Conservation (phyloP, 2,113 vertebrate species). For the Uropsilus gracilis region DNA sequence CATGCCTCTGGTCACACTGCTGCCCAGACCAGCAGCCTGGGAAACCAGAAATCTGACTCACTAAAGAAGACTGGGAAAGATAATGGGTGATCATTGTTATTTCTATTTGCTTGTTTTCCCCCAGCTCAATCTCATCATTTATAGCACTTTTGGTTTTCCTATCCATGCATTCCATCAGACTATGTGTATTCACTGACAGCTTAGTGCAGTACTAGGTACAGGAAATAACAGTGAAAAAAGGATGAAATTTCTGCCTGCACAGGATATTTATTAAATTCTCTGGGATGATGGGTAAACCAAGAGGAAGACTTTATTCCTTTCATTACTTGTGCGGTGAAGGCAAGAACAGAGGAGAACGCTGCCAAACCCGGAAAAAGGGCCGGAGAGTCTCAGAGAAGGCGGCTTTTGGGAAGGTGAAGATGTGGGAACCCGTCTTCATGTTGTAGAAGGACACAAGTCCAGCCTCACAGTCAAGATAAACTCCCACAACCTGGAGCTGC, state of each 20-base stretch:
- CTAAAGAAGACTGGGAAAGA: background rate
- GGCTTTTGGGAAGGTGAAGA: constrained; percentile 62
- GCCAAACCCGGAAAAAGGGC: constrained; percentile 62
- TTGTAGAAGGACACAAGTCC: constrained; percentile 57
- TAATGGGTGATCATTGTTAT: background rate
- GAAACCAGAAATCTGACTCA: background rate
- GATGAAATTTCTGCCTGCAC: background rate
- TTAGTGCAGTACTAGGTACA: background rate
- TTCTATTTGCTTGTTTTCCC: background rate
- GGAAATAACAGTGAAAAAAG: background rate
- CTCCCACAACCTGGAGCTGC: constrained; percentile 14
- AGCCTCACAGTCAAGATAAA: constrained; percentile 44
- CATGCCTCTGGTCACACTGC: no score
- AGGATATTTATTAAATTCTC: background rate
- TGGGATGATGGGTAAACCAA: background rate
- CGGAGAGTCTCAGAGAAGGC: constrained; percentile 19
- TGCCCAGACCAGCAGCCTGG: background rate
- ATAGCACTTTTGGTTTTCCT: background rate
- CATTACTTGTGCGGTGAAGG: background rate
- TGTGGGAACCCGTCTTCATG: constrained; percentile 7
- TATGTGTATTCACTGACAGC: background rate
- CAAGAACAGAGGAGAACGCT: constrained; percentile 55
- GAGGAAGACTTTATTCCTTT: background rate
- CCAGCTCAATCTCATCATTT: background rate
- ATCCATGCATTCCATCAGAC: background rate